A percentile compares a stretch with the other conserved stretches of the same genome.
phyloP scores from a whole-genome alignment of 2,888 invertebrate genomes.

The Acanthosepion lycidas region DNA sequence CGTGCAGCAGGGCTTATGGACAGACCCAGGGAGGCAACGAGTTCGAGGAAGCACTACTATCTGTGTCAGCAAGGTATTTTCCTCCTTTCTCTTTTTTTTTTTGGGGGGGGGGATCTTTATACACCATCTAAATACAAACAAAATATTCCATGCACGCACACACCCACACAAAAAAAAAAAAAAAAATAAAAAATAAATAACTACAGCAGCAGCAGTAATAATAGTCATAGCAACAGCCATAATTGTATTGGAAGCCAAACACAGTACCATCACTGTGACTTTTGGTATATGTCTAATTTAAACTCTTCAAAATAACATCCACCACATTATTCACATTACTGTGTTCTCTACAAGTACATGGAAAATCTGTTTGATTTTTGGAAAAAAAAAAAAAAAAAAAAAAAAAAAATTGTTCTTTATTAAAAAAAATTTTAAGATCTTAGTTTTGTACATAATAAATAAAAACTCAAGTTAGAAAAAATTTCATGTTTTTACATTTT shows the following conservation, averaged over 20 bases:
- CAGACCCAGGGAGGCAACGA: constrained; percentile 44
- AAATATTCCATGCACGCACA: constrained; percentile 18
- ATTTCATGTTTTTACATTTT: not conserved
- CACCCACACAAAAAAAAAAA: not conserved
- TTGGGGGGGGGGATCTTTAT: not conserved
- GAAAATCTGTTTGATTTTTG: not conserved
- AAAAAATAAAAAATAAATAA: not conserved
- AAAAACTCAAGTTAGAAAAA: not conserved
- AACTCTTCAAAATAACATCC: not conserved
- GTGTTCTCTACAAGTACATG: not conserved
- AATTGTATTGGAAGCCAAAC: too few species aligned
- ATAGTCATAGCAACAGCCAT: not conserved
- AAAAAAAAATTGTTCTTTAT: not conserved
- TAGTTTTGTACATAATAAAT: not conserved
- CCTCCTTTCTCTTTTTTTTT: not conserved
- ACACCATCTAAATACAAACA: constrained; percentile 23
- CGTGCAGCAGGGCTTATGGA: constrained; percentile 34
- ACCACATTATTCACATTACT: not conserved
- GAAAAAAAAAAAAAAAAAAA: not conserved
- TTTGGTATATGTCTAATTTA: not conserved
- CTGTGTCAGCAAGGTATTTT: not conserved
- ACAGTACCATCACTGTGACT: not conserved
- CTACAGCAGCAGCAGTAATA: not conserved
- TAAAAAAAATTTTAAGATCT: not conserved
- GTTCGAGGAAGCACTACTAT: constrained; percentile 39